Percentiles rank a stretch among this genome's conserved stretches.
These are phyloP conservation scores for Phortica magna DNA, from an alignment of 2,888 invertebrate species.

Conservation along the genomic window DNA sequence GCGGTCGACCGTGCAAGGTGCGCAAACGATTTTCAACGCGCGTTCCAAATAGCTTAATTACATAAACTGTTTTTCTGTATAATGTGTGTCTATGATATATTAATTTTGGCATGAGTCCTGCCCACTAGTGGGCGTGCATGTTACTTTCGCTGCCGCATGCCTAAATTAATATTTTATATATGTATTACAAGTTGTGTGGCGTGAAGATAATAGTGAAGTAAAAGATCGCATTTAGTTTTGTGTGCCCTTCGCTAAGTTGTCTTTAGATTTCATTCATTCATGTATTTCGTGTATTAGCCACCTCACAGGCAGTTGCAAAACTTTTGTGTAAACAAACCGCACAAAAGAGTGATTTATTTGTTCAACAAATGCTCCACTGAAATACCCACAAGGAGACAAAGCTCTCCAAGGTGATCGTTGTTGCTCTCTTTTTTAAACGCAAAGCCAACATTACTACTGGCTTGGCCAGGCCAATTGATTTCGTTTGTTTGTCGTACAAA, in stretches of 20 bases:
- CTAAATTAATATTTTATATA: neutral
- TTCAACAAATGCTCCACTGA: conserved; percentile 13
- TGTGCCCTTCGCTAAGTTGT: neutral
- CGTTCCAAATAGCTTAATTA: conserved; percentile 8
- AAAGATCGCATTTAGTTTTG: neutral
- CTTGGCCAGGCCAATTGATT: neutral
- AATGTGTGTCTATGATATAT: neutral
- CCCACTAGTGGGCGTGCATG: neutral
- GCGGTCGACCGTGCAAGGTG: neutral
- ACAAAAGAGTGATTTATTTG: conserved; percentile 9
- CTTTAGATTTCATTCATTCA: conserved; percentile 21
- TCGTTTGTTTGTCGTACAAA: neutral
- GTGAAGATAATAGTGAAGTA: too few species aligned
- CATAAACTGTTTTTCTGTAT: neutral
- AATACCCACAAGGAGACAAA: conserved; percentile 18
- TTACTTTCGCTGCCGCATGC: conserved; percentile 23
- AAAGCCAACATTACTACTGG: too few species aligned
- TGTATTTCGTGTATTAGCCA: neutral
- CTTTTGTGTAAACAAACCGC: conserved; percentile 35
- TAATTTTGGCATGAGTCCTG: neutral
- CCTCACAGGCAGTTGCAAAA: conserved; percentile 39
- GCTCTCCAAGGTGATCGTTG: conserved; percentile 15
- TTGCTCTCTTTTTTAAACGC: neutral
- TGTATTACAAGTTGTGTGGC: neutral
- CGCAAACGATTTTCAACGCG: conserved; percentile 7